Evolutionary conservation across 2,888 invertebrate species (phyloP).

Genomic region (Idaea straminata): DNA sequence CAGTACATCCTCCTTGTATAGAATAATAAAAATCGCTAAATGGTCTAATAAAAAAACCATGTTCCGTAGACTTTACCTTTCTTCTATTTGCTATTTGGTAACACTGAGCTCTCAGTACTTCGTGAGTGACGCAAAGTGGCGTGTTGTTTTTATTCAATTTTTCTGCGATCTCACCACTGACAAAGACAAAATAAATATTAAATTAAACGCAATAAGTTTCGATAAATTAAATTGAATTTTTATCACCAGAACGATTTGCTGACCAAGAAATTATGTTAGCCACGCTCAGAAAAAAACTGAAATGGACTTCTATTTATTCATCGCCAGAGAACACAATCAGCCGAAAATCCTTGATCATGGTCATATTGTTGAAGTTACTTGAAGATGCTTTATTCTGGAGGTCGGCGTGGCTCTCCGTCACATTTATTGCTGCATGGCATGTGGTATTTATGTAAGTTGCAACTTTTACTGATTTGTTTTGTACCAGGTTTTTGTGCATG

Average conservation of each 20-base stretch:
- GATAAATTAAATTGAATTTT: background rate
- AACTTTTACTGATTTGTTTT: slow-evolving; percentile 23
- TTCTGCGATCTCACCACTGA: background rate
- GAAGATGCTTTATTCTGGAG: slow-evolving; percentile 73
- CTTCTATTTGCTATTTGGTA: background rate
- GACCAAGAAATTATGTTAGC: slow-evolving; percentile 44
- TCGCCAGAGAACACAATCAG: slow-evolving; percentile 45
- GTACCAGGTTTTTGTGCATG: background rate
- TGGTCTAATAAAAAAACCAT: too few relatives aligned
- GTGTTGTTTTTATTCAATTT: background rate
- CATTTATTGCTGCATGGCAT: slow-evolving; percentile 52
- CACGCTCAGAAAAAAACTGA: slow-evolving; percentile 51
- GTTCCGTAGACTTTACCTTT: background rate
- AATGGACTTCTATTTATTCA: slow-evolving; percentile 51
- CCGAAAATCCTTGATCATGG: slow-evolving; percentile 49
- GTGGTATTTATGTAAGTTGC: slow-evolving; percentile 64
- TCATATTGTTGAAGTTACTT: slow-evolving; percentile 55
- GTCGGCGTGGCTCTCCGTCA: slow-evolving; percentile 61
- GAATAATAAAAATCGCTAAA: too few relatives aligned
- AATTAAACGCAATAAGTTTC: background rate
- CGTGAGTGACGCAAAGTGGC: background rate
- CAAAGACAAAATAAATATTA: background rate
- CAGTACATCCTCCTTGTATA: too few relatives aligned
- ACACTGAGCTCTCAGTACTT: background rate
- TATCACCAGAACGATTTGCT: background rate